Conservation (phyloP, 2,113 vertebrate genomes). For the Martes martes region DNA sequence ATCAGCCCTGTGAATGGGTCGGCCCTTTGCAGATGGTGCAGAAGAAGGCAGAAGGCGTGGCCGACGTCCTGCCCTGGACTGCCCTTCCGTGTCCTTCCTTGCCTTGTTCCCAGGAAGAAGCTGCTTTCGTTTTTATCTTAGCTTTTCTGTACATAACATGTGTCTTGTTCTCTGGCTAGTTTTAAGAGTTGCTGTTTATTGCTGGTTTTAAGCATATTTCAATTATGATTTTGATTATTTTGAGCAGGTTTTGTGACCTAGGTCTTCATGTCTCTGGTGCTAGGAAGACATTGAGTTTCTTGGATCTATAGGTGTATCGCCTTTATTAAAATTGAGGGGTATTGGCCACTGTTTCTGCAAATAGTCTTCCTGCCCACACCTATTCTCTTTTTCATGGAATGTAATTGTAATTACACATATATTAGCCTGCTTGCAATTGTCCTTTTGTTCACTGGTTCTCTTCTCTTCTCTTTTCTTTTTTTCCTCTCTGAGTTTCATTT, state of each 20-base stretch:
- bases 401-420: background rate
- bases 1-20: background rate
- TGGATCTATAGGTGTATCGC: background rate
- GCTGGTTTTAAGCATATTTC: background rate
- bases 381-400: background rate
- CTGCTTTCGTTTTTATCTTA: background rate
- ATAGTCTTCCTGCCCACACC: background rate
- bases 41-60: background rate
- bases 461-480: background rate
- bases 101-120: background rate
- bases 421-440: background rate
- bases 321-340: background rate
- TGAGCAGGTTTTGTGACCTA: background rate
- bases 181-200: background rate
- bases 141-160: background rate
- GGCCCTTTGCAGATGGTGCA: no score
- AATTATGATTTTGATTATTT: background rate
- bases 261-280: background rate
- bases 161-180: background rate
- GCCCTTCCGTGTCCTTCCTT: background rate
- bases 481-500: conserved; percentile 1
- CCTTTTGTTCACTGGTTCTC: background rate
- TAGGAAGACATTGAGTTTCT: background rate
- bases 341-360: background rate
- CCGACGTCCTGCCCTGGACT: no score